phyloP scores from a whole-genome alignment of 2,797 vertebrate species.

The Fundulus diaphanus region DNA sequence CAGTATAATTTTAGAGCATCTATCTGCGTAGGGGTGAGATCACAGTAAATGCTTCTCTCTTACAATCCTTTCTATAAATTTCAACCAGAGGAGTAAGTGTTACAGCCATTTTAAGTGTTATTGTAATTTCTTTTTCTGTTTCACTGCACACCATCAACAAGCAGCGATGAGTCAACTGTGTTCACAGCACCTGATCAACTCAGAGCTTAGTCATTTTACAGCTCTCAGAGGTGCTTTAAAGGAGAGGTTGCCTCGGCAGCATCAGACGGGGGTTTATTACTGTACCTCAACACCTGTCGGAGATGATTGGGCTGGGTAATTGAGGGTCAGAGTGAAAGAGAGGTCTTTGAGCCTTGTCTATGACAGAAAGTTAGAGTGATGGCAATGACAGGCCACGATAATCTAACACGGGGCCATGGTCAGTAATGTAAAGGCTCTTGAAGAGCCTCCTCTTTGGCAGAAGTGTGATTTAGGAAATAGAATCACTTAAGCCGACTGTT shows the following conservation, averaged over 20 bases:
- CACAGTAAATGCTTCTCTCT: slow-evolving; percentile 1
- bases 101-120: slow-evolving; percentile 20
- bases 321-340: slow-evolving; percentile 75
- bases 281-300: slow-evolving; percentile 75
- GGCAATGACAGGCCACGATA: slow-evolving; percentile 58
- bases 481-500: slow-evolving; percentile 48
- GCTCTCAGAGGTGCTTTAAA: slow-evolving; percentile 67
- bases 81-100: slow-evolving; percentile 29
- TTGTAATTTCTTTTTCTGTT: slow-evolving; percentile 27
- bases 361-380: slow-evolving; percentile 63
- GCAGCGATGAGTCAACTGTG: slow-evolving; percentile 62
- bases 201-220: slow-evolving; percentile 61
- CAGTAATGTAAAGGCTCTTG: slow-evolving; percentile 70
- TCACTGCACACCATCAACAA: slow-evolving; percentile 36
- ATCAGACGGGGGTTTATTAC: slow-evolving; percentile 69
- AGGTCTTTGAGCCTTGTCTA: slow-evolving; percentile 60
- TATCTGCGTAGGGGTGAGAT: not conserved
- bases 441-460: slow-evolving; percentile 52
- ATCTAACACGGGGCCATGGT: slow-evolving; percentile 66
- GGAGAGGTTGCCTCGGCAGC: slow-evolving; percentile 56
- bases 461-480: slow-evolving; percentile 67
- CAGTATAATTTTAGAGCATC: slow-evolving; percentile 11
- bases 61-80: slow-evolving; percentile 20
- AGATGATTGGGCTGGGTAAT: slow-evolving; percentile 76
- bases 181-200: slow-evolving; percentile 65